These are phyloP conservation scores for Seira sanloemensis DNA, from an alignment of 2,888 invertebrate species.

Conservation along the genomic window DNA sequence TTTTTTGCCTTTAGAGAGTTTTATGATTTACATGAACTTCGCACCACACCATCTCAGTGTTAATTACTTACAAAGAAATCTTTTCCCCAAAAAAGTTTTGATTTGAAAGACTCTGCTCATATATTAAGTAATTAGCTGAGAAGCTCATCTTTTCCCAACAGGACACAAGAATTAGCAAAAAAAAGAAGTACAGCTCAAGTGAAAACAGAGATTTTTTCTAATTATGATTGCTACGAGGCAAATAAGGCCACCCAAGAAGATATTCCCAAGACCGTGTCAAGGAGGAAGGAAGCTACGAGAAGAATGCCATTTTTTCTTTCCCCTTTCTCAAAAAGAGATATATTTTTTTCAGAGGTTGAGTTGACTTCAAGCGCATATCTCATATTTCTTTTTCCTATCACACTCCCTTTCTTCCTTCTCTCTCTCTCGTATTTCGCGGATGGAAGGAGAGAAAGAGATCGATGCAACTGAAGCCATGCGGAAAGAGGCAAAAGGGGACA, in stretches of 20 bases:
- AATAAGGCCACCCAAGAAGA: neutral
- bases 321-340: neutral
- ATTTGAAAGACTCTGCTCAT: neutral
- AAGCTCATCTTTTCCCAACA: slow-evolving; percentile 14
- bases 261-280: neutral
- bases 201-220: neutral
- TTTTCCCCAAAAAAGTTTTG: no score
- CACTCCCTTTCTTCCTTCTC: neutral
- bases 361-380: neutral
- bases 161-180: slow-evolving; percentile 4
- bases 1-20: no score
- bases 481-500: no score
- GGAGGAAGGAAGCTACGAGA: neutral
- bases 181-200: neutral
- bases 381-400: neutral
- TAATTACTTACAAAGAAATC: no score
- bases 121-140: neutral
- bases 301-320: neutral
- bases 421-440: neutral
- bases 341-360: neutral
- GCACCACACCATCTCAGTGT: no score
- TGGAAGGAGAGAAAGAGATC: neutral
- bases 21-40: no score
- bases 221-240: neutral
- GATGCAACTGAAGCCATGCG: neutral